Evolutionary conservation across 2,797 vertebrate genomes (phyloP).

Genomic region (Fistularia tabacaria): DNA sequence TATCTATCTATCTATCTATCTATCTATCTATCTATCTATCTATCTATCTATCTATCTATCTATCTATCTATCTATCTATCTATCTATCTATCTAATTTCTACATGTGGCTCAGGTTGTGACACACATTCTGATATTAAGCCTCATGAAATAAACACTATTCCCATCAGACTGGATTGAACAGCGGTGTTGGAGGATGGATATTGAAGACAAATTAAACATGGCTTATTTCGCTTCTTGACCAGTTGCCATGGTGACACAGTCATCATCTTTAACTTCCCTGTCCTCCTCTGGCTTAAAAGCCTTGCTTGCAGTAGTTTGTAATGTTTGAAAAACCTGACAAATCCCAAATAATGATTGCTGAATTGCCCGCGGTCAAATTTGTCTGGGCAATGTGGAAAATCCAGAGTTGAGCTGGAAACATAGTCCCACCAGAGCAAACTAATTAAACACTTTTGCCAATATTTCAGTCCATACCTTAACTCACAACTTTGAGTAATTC

Average conservation of each 20-base stretch:
- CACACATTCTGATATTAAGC: too few relatives aligned
- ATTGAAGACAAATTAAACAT: conserved; percentile 42
- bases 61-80: conserved; percentile 9
- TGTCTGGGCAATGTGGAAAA: conserved; percentile 54
- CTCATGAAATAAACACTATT: conserved; percentile 42
- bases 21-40: conserved; percentile 7
- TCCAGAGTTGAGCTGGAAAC: conserved; percentile 31
- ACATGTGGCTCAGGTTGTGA: too few relatives aligned
- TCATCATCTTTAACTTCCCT: conserved; percentile 40
- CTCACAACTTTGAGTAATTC: conserved; percentile 15
- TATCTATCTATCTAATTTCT: too few relatives aligned
- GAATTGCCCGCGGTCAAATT: conserved; percentile 46
- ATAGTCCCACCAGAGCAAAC: conserved; percentile 21
- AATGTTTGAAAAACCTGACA: conserved; percentile 31
- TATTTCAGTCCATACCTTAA: conserved; percentile 19
- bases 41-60: conserved; percentile 9
- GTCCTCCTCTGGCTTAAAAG: conserved; percentile 33
- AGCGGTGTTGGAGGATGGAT: conserved; percentile 9
- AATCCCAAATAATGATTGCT: conserved; percentile 43
- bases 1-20: conserved; percentile 5
- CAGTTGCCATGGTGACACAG: conserved; percentile 63
- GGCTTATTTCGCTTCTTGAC: conserved; percentile 39
- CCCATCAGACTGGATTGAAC: conserved; percentile 26
- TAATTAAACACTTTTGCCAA: conserved; percentile 38
- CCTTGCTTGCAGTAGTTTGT: conserved; percentile 45